Evolutionary conservation across 2,888 invertebrate species (phyloP), one percentile per base, ranked within the genome.

Genomic region (Tanytarsus gracilentus): DNA sequence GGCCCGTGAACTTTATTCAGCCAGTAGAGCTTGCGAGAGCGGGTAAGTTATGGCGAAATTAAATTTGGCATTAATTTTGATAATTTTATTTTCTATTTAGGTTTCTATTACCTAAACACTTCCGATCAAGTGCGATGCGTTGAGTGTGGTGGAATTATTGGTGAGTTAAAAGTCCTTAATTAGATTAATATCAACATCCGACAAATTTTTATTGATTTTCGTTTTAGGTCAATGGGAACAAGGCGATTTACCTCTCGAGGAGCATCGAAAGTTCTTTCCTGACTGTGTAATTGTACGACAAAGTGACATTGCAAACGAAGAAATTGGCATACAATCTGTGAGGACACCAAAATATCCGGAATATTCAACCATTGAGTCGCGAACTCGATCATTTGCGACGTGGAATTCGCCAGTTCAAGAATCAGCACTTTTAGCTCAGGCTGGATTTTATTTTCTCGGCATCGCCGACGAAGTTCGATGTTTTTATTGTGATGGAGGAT

Each of bases 401-500:
- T 86, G 85, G 85, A 75, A 76, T 61, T 76, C 81, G 62, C 76
- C 86, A 18, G 79, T 82, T 21, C 92, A 92, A 72, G 83, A 81
- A 1, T 88, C 92, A 0, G 79, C 84, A 62, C 77, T 82, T 7
- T 73, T 96, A 61, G 86, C 93, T 0, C 84, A 85, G 61, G 92
- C 95, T 18, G 95, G 95, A 3, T 92, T 96, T 73, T 95, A 86
- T 71, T 94, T 91, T 69, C 84, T 81, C 65, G 84, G 84, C 16
- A 75, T 76, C 21, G 80, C 79, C 49, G 88, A 88, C 71, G 83
- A 84, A 74, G 81, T 58, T 23, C 83, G 90, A 61, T 97, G 96
- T 72, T 96, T 94, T 76, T 90, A 91, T 75, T 97, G 97, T 73
- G 92, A 92, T 72, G 94, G 94, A 44, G 93, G 94, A 0, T 76